Percentiles rank a stretch among this genome's conserved stretches.
Evolutionary conservation across 2,797 vertebrate species (phyloP).

Genomic region (Poeciliopsis infans): DNA sequence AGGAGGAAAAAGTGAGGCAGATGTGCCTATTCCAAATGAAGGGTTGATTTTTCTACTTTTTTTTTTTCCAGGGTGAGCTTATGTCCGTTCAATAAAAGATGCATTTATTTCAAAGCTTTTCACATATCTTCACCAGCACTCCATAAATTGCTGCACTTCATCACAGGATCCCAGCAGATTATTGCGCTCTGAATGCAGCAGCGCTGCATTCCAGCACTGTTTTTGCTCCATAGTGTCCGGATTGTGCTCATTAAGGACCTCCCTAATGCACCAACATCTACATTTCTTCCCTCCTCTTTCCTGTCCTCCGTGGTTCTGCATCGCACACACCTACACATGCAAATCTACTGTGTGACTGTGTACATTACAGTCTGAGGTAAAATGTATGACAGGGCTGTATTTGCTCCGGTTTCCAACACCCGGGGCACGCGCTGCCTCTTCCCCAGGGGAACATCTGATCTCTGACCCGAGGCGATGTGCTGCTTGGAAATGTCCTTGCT

Average conservation of each 20-base stretch:
- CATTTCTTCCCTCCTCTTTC: constrained; percentile 32
- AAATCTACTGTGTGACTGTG: constrained; percentile 7
- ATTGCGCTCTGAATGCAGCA: constrained; percentile 18
- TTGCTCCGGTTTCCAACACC: constrained; percentile 62
- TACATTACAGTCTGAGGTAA: constrained; percentile 1
- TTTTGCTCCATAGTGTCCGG: constrained; percentile 30
- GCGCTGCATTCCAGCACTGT: constrained; percentile 23
- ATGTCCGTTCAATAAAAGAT: not conserved
- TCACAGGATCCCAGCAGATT: constrained; percentile 16
- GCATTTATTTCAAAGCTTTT: not conserved
- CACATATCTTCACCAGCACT: not conserved
- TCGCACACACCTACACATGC: constrained; percentile 21
- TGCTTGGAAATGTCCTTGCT: constrained; percentile 68
- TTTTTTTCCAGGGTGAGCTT: not conserved
- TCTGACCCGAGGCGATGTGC: constrained; percentile 63
- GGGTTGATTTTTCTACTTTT: not conserved
- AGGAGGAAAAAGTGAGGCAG: too few species aligned
- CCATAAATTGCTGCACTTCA: not conserved
- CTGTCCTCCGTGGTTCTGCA: constrained; percentile 14
- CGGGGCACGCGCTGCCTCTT: constrained; percentile 55
- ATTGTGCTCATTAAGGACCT: constrained; percentile 43
- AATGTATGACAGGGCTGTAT: constrained; percentile 63
- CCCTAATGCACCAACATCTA: constrained; percentile 34
- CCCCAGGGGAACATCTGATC: constrained; percentile 63
- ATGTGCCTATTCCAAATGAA: not conserved